Conservation (phyloP, 1,140 invertebrate genomes). For the Caenorhabditis elegans region DNA sequence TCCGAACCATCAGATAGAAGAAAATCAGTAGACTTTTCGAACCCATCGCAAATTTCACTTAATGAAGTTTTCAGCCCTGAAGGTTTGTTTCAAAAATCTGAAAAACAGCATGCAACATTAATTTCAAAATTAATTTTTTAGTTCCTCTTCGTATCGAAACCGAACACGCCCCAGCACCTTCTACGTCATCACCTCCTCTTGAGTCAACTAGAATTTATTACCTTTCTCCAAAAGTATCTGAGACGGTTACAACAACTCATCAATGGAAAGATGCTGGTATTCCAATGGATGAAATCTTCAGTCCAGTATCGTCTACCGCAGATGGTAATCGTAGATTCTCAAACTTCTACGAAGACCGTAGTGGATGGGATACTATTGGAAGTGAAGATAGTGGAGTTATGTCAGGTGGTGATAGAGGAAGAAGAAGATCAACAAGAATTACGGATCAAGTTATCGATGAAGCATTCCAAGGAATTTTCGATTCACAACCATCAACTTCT, state of each 20-base stretch:
- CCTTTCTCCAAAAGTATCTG: not conserved
- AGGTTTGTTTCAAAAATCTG: not conserved
- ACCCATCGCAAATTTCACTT: not conserved
- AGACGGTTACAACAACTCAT: not conserved
- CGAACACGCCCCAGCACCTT: not conserved
- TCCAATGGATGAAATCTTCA: constrained; percentile 15
- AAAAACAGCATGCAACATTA: too few relatives aligned
- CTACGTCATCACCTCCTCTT: not conserved
- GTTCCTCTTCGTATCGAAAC: not conserved
- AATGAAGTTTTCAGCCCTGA: not conserved
- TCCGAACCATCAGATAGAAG: not conserved
- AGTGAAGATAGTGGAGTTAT: constrained; percentile 27
- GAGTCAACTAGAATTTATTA: not conserved
- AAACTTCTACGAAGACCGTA: constrained; percentile 8
- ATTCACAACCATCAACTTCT: not conserved
- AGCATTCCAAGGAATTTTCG: constrained; percentile 1
- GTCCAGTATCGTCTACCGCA: not conserved
- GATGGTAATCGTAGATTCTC: not conserved
- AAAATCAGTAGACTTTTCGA: not conserved
- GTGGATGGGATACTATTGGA: constrained; percentile 12
- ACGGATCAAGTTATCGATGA: constrained; percentile 12
- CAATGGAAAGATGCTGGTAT: constrained; percentile 23
- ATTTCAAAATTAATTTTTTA: too few relatives aligned
- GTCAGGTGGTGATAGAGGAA: constrained; percentile 1
- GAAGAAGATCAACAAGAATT: not conserved